Evolutionary conservation across 2,797 vertebrate genomes (phyloP).

Genomic region (Sebastiscus tertius): DNA sequence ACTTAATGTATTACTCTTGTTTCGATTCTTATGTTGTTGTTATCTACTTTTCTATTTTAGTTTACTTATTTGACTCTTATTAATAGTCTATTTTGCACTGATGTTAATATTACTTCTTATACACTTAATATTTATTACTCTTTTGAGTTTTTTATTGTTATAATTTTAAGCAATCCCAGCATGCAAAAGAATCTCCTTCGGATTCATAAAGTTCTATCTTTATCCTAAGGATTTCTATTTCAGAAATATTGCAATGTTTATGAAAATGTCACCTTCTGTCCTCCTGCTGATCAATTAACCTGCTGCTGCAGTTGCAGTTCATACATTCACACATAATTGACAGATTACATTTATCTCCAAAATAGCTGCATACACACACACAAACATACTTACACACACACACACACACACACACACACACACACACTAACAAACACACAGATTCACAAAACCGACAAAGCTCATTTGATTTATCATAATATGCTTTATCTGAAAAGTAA

Average conservation of each 20-base stretch:
- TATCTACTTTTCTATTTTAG: not conserved
- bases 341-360: constrained; percentile 49
- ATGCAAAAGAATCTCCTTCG: not conserved
- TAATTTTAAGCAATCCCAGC: not conserved
- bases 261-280: not conserved
- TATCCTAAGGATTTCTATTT: too few species aligned
- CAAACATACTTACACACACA: not conserved
- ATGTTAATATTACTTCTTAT: not conserved
- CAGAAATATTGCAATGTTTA: not conserved
- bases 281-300: not conserved
- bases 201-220: too few species aligned
- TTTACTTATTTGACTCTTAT: not conserved
- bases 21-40: not conserved
- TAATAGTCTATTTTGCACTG: not conserved
- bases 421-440: constrained; percentile 9
- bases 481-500: constrained; percentile 90
- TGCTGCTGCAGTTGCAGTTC: not conserved
- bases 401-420: not conserved
- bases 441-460: constrained; percentile 68
- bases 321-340: constrained; percentile 31
- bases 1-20: not conserved
- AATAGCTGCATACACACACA: constrained; percentile 41
- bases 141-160: too few species aligned
- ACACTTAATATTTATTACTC: not conserved
- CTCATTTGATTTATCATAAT: constrained; percentile 87